Evolutionary conservation across 2,888 invertebrate genomes (phyloP).

Genomic region (Onthophagus sagittarius): DNA sequence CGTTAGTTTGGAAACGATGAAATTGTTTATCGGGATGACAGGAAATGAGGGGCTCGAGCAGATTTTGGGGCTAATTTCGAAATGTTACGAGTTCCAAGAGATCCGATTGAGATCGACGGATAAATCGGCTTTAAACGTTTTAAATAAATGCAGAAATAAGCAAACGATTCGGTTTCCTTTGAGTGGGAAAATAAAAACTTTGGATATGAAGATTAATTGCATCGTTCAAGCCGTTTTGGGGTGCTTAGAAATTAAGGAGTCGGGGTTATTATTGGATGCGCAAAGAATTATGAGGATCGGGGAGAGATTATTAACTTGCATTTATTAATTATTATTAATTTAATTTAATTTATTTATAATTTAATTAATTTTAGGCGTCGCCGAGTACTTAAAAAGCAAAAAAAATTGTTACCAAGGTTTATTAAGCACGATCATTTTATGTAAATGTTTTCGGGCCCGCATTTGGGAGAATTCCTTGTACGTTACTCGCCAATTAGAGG

Average conservation of each 20-base stretch:
- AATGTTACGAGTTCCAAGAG: slow-evolving; percentile 65
- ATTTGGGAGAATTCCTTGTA: slow-evolving; percentile 74
- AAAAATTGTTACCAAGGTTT: slow-evolving; percentile 52
- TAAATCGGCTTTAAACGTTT: slow-evolving; percentile 62
- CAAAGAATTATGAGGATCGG: slow-evolving; percentile 64
- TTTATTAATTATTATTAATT: slow-evolving; percentile 33
- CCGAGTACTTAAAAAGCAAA: slow-evolving; percentile 54
- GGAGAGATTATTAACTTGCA: slow-evolving; percentile 67
- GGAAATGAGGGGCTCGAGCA: slow-evolving; percentile 57
- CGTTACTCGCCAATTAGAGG: slow-evolving; percentile 66
- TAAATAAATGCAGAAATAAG: slow-evolving; percentile 61
- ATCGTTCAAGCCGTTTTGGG: slow-evolving; percentile 73
- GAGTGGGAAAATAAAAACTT: slow-evolving; percentile 65
- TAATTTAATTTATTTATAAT: background rate
- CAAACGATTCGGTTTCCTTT: slow-evolving; percentile 65
- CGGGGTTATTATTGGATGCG: slow-evolving; percentile 66
- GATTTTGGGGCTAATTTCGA: slow-evolving; percentile 55
- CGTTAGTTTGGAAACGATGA: slow-evolving; percentile 71
- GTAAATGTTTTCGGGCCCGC: slow-evolving; percentile 63
- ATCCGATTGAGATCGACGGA: slow-evolving; percentile 67
- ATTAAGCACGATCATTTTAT: slow-evolving; percentile 57
- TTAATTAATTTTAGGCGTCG: slow-evolving; percentile 50
- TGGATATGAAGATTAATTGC: slow-evolving; percentile 73
- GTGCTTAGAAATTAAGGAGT: slow-evolving; percentile 63
- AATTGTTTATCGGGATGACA: slow-evolving; percentile 59